Evolutionary conservation across 2,888 invertebrate species (phyloP), one percentile per base, ranked within the genome.

Genomic region (Drosophila ezoana): DNA sequence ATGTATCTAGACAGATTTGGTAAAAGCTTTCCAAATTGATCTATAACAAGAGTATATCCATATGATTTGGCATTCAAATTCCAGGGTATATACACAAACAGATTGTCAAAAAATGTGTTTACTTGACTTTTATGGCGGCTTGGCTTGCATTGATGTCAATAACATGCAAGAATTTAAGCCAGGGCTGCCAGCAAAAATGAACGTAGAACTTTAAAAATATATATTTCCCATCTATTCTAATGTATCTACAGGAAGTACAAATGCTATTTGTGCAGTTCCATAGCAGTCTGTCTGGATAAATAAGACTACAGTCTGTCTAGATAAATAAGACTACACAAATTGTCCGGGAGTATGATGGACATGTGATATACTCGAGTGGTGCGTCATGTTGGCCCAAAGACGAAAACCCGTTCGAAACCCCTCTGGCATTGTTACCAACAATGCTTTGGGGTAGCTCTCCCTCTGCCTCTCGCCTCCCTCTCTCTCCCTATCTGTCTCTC

Each of bases 401-500:
- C 48, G 14, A 49, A 51, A 59, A 51, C 67, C 48, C 35, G 52
- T 35, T 49, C 35, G 35, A 61, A 61, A 57, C 44, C 63, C 63
- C 57, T 57, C 38, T 48, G 16, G n/a, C 16, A 23, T 33, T 51
- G 11, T 10, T 49, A 37, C 5, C 28, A 38, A 38, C 23, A 11
- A 38, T 53, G 23, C n/a, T 13, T 23, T 54, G 48, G 72, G 72
- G 76, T 70, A 44, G 63, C 49, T 54, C 41, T 35, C 13, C 4
- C 13, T 35, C 13, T 67, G 67, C 57, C 49, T 8, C 28, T 23
- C 44, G 57, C 58, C 18, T 14, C 20, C 32, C 32, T 2, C 18
- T 41, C 28, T 5, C n/a, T 8, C 23, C 13, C 38, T 32, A 4
- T 10, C 23, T 11, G 16, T 14, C 11, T 14, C 6, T 13, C 6